phyloP scores from a whole-genome alignment of 1,140 invertebrate species.

The Euura lappo region DNA sequence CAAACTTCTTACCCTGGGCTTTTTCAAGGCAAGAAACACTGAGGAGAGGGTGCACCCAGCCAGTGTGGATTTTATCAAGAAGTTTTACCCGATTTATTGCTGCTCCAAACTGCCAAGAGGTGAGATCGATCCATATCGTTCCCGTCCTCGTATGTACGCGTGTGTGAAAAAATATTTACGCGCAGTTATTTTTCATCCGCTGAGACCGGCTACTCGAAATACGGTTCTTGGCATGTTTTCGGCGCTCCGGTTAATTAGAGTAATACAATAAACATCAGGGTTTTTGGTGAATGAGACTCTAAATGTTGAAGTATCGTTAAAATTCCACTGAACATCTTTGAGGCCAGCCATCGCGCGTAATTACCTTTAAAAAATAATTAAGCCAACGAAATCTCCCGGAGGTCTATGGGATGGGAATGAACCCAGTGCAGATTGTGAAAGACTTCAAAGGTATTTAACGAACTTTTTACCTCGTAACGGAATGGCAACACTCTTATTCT shows the following conservation, averaged over 20 bases:
- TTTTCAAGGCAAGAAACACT: slow-evolving; percentile 2
- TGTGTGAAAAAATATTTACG: not conserved
- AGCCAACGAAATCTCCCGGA: not conserved
- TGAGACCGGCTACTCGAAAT: too few relatives aligned
- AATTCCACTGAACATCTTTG: not conserved
- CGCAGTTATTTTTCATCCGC: too few relatives aligned
- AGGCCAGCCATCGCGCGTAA: not conserved
- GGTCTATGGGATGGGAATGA: not conserved
- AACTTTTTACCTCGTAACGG: not conserved
- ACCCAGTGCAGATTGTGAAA: not conserved
- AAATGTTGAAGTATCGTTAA: not conserved
- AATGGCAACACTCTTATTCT: not conserved
- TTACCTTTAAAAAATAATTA: not conserved
- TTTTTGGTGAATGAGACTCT: not conserved
- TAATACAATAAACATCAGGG: too few relatives aligned
- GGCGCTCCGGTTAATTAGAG: too few relatives aligned
- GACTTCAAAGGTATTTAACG: not conserved
- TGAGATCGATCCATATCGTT: not conserved
- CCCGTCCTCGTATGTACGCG: not conserved
- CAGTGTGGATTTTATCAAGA: slow-evolving; percentile 7
- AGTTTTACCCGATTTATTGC: slow-evolving; percentile 7
- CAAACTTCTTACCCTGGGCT: not conserved
- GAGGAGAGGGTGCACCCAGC: not conserved
- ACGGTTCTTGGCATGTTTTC: too few relatives aligned
- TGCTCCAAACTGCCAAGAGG: not conserved